Percentiles rank a stretch among this genome's conserved stretches.
These are phyloP conservation scores for Labeo calbasu DNA, from an alignment of 2,797 vertebrate species.

Conservation along the genomic window DNA sequence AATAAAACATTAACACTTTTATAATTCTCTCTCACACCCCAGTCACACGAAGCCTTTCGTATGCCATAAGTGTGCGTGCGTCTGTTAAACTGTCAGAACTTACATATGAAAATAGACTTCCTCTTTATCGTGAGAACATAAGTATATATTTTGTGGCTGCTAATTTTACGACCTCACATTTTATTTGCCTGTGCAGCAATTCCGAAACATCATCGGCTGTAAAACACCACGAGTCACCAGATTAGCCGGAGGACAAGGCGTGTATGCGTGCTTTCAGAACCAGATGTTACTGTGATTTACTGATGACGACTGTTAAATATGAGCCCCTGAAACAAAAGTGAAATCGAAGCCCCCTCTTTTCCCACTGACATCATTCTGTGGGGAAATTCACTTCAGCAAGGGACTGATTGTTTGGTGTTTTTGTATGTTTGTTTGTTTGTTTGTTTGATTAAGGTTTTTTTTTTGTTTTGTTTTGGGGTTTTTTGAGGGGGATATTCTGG, in stretches of 20 bases:
- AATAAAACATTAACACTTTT: constrained; percentile 54
- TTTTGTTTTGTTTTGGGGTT: background rate
- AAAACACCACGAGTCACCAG: constrained; percentile 78
- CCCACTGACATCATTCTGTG: background rate
- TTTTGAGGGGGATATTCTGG: background rate
- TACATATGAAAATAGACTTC: constrained; percentile 72
- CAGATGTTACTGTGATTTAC: constrained; percentile 60
- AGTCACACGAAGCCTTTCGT: constrained; percentile 24
- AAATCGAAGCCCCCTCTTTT: constrained; percentile 20
- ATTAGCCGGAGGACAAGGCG: constrained; percentile 68
- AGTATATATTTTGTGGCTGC: constrained; percentile 83
- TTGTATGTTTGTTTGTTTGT: background rate
- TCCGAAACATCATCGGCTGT: constrained; percentile 74
- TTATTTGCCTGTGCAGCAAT: constrained; percentile 81
- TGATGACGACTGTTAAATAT: constrained; percentile 39
- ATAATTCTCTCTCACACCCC: constrained; percentile 32
- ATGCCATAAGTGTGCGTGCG: constrained; percentile 6
- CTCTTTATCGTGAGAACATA: constrained; percentile 76
- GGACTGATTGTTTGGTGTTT: background rate
- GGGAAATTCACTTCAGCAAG: background rate
- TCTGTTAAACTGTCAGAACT: constrained; percentile 46
- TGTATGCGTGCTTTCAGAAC: constrained; percentile 44
- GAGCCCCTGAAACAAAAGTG: constrained; percentile 37
- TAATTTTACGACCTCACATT: constrained; percentile 82
- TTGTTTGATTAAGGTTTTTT: too few relatives aligned